Evolutionary conservation across 2,113 vertebrate genomes (phyloP), one percentile per base, ranked within the genome.

Genomic region (Ondatra zibethicus): DNA sequence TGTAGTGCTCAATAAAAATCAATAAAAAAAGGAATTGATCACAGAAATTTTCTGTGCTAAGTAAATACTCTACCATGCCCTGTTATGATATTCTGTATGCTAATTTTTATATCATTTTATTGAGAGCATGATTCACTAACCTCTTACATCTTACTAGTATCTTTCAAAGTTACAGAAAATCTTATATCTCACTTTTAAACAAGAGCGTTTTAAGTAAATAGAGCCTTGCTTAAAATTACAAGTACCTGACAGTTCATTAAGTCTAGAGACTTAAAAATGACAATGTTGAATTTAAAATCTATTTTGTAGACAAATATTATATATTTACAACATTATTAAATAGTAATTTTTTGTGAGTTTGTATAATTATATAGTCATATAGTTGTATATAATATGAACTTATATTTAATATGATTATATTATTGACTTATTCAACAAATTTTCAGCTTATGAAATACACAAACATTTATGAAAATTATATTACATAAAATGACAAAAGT

Each of bases 81-180:
- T 17, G 16, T 78, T 50, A 78, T 63, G 0, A 76, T 91, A 88
- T 70, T 96, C 92, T 72, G 90, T 16, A 81, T 86, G 7, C 2
- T 45, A 25, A 80, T 27, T 89, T 93, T 63, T 88, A 68, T 72
- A 50, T 55, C 14, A 93, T 66, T 91, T 93, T 92, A 92, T 11
- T 45, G 16, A 94, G 4, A 92, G 1, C 17, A 87, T 27, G 23
- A 47, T 47, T 81, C 45, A 55, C 31, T 86, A 96, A 92, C 3
- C 1, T 61, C 70, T 89, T 89, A 87, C 47, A 6, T 93, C 86
- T 91, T 68, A 89, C 1, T 65, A 39, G 1, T 80, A 89, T 27
- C 89, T 95, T 78, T 5, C 9, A 96, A 65, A 63, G 86, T 95
- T 91, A 73, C 55, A 86, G n/a, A 86, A 75, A 91, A 92, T 33